Percentiles rank a stretch among this genome's conserved stretches.
Conservation (phyloP, 2,888 invertebrate species). For the Ormyrus rosae region DNA sequence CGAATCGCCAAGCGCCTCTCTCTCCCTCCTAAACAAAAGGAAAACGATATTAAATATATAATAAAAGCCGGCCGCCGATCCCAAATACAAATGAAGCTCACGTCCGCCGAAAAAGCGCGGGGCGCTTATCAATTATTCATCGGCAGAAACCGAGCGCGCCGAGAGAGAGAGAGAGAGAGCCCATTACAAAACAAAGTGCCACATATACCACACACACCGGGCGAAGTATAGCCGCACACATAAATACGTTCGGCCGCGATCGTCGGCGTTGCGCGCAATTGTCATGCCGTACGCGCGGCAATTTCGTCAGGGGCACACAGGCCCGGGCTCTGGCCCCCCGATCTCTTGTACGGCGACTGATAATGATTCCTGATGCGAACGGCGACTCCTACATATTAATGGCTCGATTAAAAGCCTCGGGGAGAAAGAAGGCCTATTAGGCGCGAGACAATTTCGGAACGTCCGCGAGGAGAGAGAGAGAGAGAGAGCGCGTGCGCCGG, state of each 20-base stretch:
- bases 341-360: conserved; percentile 59
- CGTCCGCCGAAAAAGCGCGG: neutral
- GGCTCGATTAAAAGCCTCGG: conserved; percentile 61
- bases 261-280: conserved; percentile 56
- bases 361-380: conserved; percentile 67
- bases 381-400: conserved; percentile 70
- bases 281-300: conserved; percentile 63
- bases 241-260: neutral
- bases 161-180: too few relatives aligned
- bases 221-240: neutral
- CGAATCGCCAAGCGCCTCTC: neutral
- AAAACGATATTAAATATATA: neutral
- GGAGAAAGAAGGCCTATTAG: conserved; percentile 1
- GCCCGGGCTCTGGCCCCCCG: neutral
- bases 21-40: neutral
- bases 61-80: neutral
- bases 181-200: conserved; percentile 9
- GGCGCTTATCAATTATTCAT: conserved; percentile 16
- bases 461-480: neutral
- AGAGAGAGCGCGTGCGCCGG: neutral
- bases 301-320: conserved; percentile 60
- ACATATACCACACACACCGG: neutral
- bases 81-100: conserved; percentile 18
- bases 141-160: neutral
- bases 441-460: too few relatives aligned